Evolutionary conservation across 2,888 invertebrate genomes (phyloP).

Genomic region (Petrolisthes cinctipes): DNA sequence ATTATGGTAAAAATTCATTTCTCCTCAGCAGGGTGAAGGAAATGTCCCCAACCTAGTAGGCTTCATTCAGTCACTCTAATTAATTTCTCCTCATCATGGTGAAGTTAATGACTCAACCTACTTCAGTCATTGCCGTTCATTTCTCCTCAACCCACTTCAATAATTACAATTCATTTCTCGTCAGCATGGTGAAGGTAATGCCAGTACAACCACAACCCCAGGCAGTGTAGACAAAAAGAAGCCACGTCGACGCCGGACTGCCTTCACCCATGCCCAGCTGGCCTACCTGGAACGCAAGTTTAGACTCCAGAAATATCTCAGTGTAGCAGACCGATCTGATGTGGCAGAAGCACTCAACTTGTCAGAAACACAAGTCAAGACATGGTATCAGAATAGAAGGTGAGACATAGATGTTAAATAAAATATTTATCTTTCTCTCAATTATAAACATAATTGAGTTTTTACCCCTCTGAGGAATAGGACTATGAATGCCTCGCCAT

Average conservation of each 20-base stretch:
- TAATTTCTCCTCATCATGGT: too few species aligned
- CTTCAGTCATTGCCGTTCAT: too few species aligned
- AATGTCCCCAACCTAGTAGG: too few species aligned
- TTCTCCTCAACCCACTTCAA: too few species aligned
- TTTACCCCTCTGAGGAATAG: not conserved
- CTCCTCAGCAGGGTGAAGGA: too few species aligned
- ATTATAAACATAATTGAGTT: not conserved
- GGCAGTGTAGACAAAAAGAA: slow-evolving; percentile 53
- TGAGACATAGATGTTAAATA: slow-evolving; percentile 69
- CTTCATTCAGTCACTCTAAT: too few species aligned
- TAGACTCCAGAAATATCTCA: slow-evolving; percentile 92
- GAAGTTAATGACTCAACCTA: too few species aligned
- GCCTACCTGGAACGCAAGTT: slow-evolving; percentile 93
- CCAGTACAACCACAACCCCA: not conserved
- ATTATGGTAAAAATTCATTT: too few species aligned
- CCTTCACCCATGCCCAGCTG: slow-evolving; percentile 93
- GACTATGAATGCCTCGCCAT: not conserved
- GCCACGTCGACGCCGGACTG: slow-evolving; percentile 74
- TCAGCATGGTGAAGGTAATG: not conserved
- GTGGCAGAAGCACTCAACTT: slow-evolving; percentile 90
- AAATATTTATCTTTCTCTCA: not conserved
- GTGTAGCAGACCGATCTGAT: slow-evolving; percentile 92
- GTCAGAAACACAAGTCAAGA: slow-evolving; percentile 94
- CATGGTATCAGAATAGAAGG: slow-evolving; percentile 94
- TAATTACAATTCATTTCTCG: not conserved